A percentile compares a stretch with the other conserved stretches of the same genome.
phyloP scores from a whole-genome alignment of 2,888 invertebrate species.

The Orchesella flavescens region DNA sequence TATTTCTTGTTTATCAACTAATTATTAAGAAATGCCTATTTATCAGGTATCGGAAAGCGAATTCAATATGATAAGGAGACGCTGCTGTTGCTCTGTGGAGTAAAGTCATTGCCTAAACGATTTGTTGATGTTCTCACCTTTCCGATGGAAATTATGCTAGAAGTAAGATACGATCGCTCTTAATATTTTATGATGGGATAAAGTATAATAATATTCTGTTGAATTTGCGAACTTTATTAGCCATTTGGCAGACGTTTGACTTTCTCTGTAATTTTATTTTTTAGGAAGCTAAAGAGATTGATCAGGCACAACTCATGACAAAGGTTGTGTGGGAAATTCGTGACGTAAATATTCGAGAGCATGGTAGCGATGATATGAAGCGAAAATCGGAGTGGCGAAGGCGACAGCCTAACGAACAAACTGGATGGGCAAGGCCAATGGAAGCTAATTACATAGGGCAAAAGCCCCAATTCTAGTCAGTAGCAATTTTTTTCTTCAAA shows the following conservation, averaged over 20 bases:
- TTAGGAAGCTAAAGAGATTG: slow-evolving; percentile 15
- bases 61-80: slow-evolving; percentile 21
- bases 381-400: too few relatives aligned
- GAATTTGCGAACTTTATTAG: background rate
- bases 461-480: too few relatives aligned
- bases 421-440: too few relatives aligned
- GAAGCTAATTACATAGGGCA: too few relatives aligned
- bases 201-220: background rate
- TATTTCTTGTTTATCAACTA: too few relatives aligned
- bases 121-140: slow-evolving; percentile 1
- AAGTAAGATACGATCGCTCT: background rate
- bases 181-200: background rate
- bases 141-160: slow-evolving; percentile 5
- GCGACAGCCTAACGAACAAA: too few relatives aligned
- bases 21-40: too few relatives aligned
- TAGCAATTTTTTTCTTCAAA: too few relatives aligned
- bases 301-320: background rate
- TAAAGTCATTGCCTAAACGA: background rate
- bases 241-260: background rate
- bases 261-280: background rate
- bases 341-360: background rate
- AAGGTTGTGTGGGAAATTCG: background rate
- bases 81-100: background rate
- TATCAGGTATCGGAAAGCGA: background rate
- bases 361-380: background rate